Evolutionary conservation across 1,140 invertebrate genomes (phyloP).

Genomic region (Atta colombica): DNA sequence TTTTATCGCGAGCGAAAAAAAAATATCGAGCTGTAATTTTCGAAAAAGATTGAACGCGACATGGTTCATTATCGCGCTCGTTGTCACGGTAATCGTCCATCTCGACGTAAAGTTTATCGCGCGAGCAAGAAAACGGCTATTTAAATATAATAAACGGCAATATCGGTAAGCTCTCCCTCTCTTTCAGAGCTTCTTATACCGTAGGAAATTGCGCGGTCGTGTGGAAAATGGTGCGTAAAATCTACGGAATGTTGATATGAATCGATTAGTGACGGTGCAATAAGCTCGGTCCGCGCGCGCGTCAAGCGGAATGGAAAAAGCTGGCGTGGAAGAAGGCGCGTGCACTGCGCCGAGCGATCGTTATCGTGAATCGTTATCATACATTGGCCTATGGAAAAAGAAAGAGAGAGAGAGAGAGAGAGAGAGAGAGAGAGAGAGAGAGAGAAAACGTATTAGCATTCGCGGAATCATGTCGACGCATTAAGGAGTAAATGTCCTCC

Average conservation of each 20-base stretch:
- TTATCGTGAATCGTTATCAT: slow-evolving; percentile 59
- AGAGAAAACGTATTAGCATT: slow-evolving; percentile 61
- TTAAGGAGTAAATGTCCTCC: slow-evolving; percentile 49
- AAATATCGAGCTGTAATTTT: neutral
- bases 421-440: neutral
- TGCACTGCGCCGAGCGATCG: slow-evolving; percentile 29
- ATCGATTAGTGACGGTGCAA: slow-evolving; percentile 65
- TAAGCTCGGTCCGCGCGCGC: slow-evolving; percentile 32
- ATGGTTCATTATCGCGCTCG: neutral
- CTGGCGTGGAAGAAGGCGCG: neutral
- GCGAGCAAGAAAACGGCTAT: neutral
- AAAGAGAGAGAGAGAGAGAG: neutral
- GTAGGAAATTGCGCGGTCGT: slow-evolving; percentile 40
- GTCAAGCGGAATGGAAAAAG: neutral
- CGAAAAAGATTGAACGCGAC: neutral
- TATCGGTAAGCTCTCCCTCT: neutral
- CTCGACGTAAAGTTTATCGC: neutral
- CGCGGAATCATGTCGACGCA: slow-evolving; percentile 47
- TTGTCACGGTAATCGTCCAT: neutral
- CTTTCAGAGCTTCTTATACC: neutral
- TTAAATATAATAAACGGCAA: slow-evolving; percentile 36
- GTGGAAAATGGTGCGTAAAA: slow-evolving; percentile 42
- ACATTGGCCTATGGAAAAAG: slow-evolving; percentile 5
- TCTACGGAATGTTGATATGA: slow-evolving; percentile 32
- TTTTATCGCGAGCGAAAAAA: neutral